A percentile compares a stretch with the other conserved stretches of the same genome.
Conservation (phyloP, 2,797 vertebrate genomes). For the Anniella stebbinsi region DNA sequence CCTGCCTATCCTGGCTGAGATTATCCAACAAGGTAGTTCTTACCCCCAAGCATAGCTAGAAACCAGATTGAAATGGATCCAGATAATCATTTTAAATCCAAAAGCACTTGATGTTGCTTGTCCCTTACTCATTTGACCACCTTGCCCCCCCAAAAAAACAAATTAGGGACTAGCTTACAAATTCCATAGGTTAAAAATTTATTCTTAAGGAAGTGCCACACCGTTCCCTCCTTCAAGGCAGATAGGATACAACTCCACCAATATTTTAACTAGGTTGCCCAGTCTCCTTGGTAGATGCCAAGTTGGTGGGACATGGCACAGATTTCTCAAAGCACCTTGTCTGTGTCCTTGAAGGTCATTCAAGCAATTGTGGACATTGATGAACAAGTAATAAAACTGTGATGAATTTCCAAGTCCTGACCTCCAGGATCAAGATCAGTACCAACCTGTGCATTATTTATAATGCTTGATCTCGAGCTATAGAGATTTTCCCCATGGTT, state of each 20-base stretch:
- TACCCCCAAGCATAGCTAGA: neutral
- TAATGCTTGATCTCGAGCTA: neutral
- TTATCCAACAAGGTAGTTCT: neutral
- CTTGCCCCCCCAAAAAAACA: neutral
- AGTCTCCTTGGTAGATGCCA: neutral
- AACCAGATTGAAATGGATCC: conserved; percentile 5
- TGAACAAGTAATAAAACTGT: neutral
- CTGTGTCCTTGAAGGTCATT: neutral
- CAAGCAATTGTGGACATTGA: neutral
- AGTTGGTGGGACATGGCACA: too few species aligned
- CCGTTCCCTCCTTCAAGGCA: neutral
- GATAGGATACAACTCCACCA: neutral
- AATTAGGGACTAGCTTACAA: neutral
- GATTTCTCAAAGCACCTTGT: neutral
- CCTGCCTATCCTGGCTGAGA: neutral
- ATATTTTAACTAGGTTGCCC: neutral
- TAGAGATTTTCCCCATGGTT: neutral
- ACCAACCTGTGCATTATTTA: neutral
- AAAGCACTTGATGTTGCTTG: neutral
- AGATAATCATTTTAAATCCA: neutral
- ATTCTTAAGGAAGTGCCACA: neutral
- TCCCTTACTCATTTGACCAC: neutral
- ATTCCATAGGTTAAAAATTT: neutral
- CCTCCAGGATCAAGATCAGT: neutral
- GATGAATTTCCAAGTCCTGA: too few species aligned